A percentile compares a stretch with the other conserved stretches of the same genome.
phyloP scores from a whole-genome alignment of 2,797 vertebrate species.

The Microcaecilia unicolor region DNA sequence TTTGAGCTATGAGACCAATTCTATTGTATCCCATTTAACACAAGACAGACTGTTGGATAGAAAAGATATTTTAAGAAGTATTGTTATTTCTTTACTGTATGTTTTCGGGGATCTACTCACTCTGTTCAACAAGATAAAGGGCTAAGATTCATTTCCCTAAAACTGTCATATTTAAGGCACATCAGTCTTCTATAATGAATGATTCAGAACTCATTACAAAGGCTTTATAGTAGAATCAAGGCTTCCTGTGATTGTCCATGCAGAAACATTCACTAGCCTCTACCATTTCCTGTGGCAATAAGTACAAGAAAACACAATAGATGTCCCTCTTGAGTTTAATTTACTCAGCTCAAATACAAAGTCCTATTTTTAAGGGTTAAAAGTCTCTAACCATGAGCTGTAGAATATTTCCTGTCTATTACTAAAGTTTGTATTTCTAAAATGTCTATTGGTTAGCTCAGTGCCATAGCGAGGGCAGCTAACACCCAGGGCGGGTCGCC shows the following conservation, averaged over 20 bases:
- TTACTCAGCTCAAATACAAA: slow-evolving; percentile 8
- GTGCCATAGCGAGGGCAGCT: too few species aligned
- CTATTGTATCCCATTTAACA: too few species aligned
- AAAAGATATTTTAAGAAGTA: too few species aligned
- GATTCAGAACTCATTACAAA: slow-evolving; percentile 14
- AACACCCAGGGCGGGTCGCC: too few species aligned
- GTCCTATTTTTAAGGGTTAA: too few species aligned
- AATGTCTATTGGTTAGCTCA: too few species aligned
- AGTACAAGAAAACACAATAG: slow-evolving; percentile 16
- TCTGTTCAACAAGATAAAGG: too few species aligned
- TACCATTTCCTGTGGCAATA: slow-evolving; percentile 15
- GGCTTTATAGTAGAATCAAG: slow-evolving; percentile 17
- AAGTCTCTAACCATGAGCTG: neutral
- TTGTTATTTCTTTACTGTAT: too few species aligned
- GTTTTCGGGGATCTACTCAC: too few species aligned
- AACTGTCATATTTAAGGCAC: slow-evolving; percentile 5
- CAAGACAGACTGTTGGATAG: too few species aligned
- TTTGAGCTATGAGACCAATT: too few species aligned
- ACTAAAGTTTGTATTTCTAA: neutral
- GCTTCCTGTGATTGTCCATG: slow-evolving; percentile 18
- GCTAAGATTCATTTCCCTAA: too few species aligned
- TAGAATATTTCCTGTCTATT: neutral
- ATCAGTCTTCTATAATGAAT: slow-evolving; percentile 11
- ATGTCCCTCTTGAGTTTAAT: slow-evolving; percentile 13
- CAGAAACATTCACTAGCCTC: slow-evolving; percentile 13